Percentiles rank a stretch among this genome's conserved stretches.
Conservation (phyloP, 2,888 invertebrate species). For the Rhyacophila evoluta region DNA sequence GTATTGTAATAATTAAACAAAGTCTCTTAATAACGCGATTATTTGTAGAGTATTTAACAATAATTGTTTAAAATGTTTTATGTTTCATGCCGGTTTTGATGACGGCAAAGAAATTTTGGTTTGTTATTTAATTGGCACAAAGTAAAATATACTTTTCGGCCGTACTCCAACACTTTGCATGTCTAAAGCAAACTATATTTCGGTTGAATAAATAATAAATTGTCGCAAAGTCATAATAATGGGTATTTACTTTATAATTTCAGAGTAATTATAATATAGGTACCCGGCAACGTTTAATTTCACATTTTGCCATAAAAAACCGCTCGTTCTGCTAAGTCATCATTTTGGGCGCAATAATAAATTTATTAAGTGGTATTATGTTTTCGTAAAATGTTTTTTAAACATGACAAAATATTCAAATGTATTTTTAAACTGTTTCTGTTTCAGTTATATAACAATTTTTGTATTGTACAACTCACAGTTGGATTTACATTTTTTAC, state of each 20-base stretch:
- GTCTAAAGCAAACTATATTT: background rate
- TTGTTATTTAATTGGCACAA: slow-evolving; percentile 2
- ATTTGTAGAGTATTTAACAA: no score
- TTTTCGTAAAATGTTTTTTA: no score
- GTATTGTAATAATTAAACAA: no score
- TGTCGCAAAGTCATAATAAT: background rate
- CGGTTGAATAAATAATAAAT: slow-evolving; percentile 1
- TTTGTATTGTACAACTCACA: no score
- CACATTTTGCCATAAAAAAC: background rate
- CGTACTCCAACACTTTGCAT: background rate
- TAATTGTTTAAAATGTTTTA: background rate
- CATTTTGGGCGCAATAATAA: background rate
- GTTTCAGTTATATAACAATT: no score
- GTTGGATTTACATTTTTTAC: no score
- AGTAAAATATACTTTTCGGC: background rate
- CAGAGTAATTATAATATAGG: background rate
- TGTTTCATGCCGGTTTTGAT: background rate
- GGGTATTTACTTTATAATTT: slow-evolving; percentile 13
- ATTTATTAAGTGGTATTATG: background rate
- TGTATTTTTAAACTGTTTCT: no score
- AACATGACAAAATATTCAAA: no score
- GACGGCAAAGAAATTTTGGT: background rate
- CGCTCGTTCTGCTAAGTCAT: background rate
- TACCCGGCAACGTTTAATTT: background rate
- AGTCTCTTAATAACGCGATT: no score